Percentiles rank a stretch among this genome's conserved stretches.
These are phyloP conservation scores for Magallana nippona DNA, from an alignment of 2,888 invertebrate genomes.

Conservation along the genomic window DNA sequence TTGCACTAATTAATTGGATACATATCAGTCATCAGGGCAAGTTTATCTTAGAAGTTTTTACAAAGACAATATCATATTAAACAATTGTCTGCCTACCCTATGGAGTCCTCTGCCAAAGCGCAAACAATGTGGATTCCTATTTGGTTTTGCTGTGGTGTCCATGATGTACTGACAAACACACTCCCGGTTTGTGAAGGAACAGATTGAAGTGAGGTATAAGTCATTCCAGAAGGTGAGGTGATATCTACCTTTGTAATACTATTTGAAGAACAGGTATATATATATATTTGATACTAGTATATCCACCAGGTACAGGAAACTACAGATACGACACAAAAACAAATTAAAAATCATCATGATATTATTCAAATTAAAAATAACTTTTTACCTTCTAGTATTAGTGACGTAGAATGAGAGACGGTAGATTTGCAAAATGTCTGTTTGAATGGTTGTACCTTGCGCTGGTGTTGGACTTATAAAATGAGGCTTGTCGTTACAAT, in stretches of 20 bases:
- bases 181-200: background rate
- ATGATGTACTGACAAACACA: background rate
- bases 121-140: slow-evolving; percentile 2
- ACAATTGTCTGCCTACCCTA: background rate
- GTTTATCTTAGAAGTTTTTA: no score
- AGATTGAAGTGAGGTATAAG: background rate
- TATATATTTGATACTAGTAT: no score
- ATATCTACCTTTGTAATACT: slow-evolving; percentile 7
- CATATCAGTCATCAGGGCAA: no score
- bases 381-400: background rate
- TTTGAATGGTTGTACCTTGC: slow-evolving; percentile 31
- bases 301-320: no score
- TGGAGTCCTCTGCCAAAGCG: background rate
- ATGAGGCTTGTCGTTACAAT: slow-evolving; percentile 47
- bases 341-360: no score
- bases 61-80: background rate
- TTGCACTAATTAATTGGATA: no score
- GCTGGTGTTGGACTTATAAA: slow-evolving; percentile 48
- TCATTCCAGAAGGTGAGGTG: background rate
- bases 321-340: no score
- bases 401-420: background rate
- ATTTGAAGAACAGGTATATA: background rate
- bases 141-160: slow-evolving; percentile 12
- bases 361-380: no score
- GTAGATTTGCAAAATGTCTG: background rate